Conservation (phyloP, 1,140 invertebrate genomes). For the Diorhabda elongata region DNA sequence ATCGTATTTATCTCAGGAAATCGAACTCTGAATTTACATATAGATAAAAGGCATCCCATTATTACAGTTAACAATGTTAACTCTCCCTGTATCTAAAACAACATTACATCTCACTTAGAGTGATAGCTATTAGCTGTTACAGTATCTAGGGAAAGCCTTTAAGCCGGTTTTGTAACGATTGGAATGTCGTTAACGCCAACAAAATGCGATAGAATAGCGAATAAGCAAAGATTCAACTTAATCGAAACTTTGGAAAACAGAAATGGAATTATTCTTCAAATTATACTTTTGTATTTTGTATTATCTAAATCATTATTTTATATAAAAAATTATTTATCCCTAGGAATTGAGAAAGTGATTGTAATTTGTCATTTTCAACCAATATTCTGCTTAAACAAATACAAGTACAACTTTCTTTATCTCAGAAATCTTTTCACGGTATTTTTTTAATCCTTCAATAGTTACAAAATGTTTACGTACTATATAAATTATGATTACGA, state of each 20-base stretch:
- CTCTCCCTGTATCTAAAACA: constrained; percentile 21
- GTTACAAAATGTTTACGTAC: too few relatives aligned
- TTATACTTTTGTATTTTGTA: too few relatives aligned
- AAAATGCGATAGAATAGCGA: neutral
- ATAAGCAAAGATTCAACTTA: constrained; percentile 1
- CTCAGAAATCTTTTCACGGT: too few relatives aligned
- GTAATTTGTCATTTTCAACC: too few relatives aligned
- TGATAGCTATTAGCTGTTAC: constrained; percentile 1
- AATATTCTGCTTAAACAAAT: too few relatives aligned
- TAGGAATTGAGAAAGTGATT: too few relatives aligned
- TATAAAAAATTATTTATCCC: too few relatives aligned
- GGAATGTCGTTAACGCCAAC: neutral
- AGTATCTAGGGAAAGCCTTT: constrained; percentile 2
- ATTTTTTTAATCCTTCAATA: too few relatives aligned
- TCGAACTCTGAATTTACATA: neutral
- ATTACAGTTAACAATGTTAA: constrained; percentile 17
- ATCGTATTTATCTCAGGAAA: neutral
- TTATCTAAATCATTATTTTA: too few relatives aligned
- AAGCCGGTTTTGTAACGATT: constrained; percentile 4
- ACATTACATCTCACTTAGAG: constrained; percentile 22
- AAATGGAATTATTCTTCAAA: too few relatives aligned
- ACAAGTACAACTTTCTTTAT: too few relatives aligned
- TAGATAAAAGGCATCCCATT: neutral
- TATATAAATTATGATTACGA: too few relatives aligned
- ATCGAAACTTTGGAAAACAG: neutral